phyloP scores from a whole-genome alignment of 2,888 invertebrate species.

The Microctonus aethiopoides region DNA sequence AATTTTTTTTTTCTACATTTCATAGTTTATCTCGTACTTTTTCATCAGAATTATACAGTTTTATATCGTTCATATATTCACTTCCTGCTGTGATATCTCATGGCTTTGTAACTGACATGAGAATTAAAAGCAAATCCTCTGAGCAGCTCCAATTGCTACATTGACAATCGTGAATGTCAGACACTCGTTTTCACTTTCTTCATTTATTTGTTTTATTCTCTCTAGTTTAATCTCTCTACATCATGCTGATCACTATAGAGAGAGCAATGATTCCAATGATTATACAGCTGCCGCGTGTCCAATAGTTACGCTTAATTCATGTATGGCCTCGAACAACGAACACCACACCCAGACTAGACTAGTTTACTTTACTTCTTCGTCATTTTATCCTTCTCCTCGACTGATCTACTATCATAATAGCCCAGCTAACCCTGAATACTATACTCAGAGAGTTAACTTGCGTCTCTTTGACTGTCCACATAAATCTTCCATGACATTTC shows the following conservation, averaged over 20 bases:
- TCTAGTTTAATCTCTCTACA: not conserved
- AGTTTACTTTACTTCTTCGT: conserved; percentile 26
- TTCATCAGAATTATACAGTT: not conserved
- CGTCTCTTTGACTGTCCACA: conserved; percentile 16
- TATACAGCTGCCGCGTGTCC: conserved; percentile 19
- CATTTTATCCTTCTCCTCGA: conserved; percentile 9
- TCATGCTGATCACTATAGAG: too few relatives aligned
- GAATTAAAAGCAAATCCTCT: conserved; percentile 16
- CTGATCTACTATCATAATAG: conserved; percentile 37
- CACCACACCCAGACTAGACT: conserved; percentile 10
- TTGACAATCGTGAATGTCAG: conserved; percentile 2
- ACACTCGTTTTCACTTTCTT: not conserved
- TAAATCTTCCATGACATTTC: conserved; percentile 32
- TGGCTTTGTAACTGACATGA: not conserved
- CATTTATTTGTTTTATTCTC: not conserved
- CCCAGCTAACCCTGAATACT: conserved; percentile 24
- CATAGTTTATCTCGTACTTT: not conserved
- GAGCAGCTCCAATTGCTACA: conserved; percentile 15
- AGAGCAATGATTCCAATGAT: conserved; percentile 24
- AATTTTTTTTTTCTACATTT: not conserved
- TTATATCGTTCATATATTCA: not conserved
- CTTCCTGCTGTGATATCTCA: not conserved
- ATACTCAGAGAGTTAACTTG: conserved; percentile 10
- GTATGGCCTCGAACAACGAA: conserved; percentile 27
- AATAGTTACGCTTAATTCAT: conserved; percentile 24